Conservation (phyloP, 1,140 invertebrate species). For the Diplogasteroides magnus region DNA sequence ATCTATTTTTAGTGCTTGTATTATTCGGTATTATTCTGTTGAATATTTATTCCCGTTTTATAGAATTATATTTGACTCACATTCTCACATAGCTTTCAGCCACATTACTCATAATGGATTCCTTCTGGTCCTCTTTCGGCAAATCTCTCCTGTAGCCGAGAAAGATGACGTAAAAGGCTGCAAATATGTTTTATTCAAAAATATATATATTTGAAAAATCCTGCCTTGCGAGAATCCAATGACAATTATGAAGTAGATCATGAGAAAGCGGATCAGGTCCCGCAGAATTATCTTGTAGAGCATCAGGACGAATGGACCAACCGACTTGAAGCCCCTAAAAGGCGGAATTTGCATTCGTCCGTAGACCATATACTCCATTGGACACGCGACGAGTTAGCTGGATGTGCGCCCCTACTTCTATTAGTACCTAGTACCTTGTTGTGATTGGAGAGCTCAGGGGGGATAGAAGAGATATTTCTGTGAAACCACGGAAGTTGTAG, state of each 20-base stretch:
- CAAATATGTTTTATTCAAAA: conserved; percentile 49
- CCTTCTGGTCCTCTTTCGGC: conserved; percentile 34
- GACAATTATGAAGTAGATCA: conserved; percentile 91
- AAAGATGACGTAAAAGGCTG: conserved; percentile 85
- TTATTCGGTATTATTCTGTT: too few species aligned
- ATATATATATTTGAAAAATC: conserved; percentile 19
- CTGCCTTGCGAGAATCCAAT: conserved; percentile 94
- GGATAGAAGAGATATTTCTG: not conserved
- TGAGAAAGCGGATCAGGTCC: conserved; percentile 86
- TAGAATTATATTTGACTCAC: conserved; percentile 49
- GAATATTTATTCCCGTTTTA: too few species aligned
- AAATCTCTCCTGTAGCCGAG: conserved; percentile 68
- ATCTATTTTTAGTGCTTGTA: too few species aligned
- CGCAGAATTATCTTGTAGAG: conserved; percentile 96
- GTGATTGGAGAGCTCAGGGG: not conserved
- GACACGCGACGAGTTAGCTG: too few species aligned
- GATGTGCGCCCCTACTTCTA: too few species aligned
- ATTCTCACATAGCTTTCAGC: conserved; percentile 79
- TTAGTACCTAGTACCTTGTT: too few species aligned
- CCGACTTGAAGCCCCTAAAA: conserved; percentile 85
- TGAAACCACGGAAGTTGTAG: too few species aligned
- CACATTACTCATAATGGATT: conserved; percentile 53
- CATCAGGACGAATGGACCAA: conserved; percentile 97
- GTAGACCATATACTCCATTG: too few species aligned
- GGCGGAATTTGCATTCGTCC: too few species aligned